Percentiles rank a stretch among this genome's conserved stretches.
phyloP scores from a whole-genome alignment of 2,797 vertebrate species.

The Helicolenus hilgendorfi region DNA sequence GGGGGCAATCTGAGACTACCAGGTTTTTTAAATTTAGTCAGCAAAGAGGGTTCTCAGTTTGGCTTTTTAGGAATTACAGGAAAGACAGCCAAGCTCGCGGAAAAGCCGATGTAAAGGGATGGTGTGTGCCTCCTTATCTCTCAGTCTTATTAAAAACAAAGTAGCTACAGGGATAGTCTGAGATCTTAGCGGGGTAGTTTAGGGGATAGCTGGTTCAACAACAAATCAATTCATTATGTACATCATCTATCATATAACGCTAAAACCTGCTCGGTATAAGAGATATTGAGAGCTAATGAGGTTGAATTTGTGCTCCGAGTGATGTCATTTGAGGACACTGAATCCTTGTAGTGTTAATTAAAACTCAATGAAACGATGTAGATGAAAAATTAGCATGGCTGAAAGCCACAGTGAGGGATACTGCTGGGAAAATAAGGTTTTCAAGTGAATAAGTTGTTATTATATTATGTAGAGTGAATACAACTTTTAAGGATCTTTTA shows the following conservation, averaged over 20 bases:
- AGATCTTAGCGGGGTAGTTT: slow-evolving; percentile 59
- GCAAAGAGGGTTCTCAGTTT: slow-evolving; percentile 29
- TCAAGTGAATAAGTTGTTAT: slow-evolving; percentile 77
- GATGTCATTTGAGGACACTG: slow-evolving; percentile 86
- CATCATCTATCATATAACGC: slow-evolving; percentile 67
- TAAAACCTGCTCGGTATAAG: slow-evolving; percentile 65
- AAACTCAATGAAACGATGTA: slow-evolving; percentile 85
- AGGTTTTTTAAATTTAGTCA: slow-evolving; percentile 58
- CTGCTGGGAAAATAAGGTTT: slow-evolving; percentile 76
- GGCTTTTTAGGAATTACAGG: slow-evolving; percentile 55
- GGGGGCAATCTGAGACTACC: not conserved
- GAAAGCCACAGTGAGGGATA: slow-evolving; percentile 76
- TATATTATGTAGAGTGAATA: slow-evolving; percentile 45
- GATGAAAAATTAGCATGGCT: slow-evolving; percentile 82
- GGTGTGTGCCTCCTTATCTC: slow-evolving; percentile 35
- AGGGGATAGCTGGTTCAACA: slow-evolving; percentile 70
- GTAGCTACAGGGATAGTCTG: slow-evolving; percentile 50
- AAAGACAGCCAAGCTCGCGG: slow-evolving; percentile 9
- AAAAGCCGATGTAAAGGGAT: slow-evolving; percentile 43
- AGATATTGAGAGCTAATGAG: slow-evolving; percentile 84
- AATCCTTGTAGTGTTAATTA: slow-evolving; percentile 89
- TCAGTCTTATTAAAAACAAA: slow-evolving; percentile 49
- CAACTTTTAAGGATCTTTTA: slow-evolving; percentile 42
- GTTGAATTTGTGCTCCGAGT: slow-evolving; percentile 85
- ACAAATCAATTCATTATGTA: slow-evolving; percentile 78